Conservation (phyloP, 2,797 vertebrate genomes). For the Neostethus bicornis region DNA sequence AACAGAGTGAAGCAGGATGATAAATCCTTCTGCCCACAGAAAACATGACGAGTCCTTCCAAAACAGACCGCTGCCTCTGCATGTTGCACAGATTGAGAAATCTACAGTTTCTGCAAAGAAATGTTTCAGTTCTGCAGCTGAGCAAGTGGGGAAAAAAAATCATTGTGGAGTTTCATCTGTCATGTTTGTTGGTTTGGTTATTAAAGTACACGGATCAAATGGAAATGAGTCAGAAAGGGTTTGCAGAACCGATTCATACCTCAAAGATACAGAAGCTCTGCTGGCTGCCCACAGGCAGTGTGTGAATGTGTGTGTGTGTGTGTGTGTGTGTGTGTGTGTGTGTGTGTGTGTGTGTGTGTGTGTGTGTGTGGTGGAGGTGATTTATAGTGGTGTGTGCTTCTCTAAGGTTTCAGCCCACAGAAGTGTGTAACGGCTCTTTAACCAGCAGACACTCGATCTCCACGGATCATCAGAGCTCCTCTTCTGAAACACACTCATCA, state of each 20-base stretch:
- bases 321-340: conserved; percentile 18
- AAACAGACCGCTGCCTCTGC: background rate
- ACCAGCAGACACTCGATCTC: conserved; percentile 61
- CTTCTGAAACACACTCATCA: conserved; percentile 39
- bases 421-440: conserved; percentile 72
- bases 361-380: conserved; percentile 43
- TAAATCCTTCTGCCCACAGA: background rate
- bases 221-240: conserved; percentile 10
- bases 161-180: background rate
- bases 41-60: background rate
- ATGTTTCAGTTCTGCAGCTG: background rate
- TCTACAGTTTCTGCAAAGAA: background rate
- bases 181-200: background rate
- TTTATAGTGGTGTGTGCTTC: conserved; percentile 60
- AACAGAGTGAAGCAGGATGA: conserved; percentile 21
- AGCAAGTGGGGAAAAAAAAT: background rate
- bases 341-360: conserved; percentile 38
- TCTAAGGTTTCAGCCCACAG: conserved; percentile 73
- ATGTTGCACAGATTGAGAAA: background rate
- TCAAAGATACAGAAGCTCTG: conserved; percentile 57
- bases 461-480: conserved; percentile 57
- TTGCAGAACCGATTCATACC: conserved; percentile 40
- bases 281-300: conserved; percentile 25
- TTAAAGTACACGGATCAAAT: background rate
- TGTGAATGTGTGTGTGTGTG: conserved; percentile 6